These are phyloP conservation scores for Diabrotica virgifera DNA, from an alignment of 1,140 invertebrate genomes.

Conservation along the genomic window DNA sequence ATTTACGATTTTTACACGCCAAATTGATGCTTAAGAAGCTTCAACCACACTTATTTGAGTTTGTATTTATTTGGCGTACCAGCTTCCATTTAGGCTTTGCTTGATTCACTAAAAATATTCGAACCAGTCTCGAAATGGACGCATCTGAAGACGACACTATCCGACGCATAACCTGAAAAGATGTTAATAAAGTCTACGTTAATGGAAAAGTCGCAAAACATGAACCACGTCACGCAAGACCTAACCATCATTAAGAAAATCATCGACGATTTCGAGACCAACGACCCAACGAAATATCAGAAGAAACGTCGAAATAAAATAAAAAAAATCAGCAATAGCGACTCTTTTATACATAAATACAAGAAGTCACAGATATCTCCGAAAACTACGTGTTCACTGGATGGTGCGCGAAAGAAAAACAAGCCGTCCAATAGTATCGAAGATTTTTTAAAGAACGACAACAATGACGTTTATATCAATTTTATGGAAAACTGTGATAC, in stretches of 20 bases:
- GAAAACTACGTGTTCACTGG: constrained; percentile 24
- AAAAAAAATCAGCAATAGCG: constrained; percentile 28
- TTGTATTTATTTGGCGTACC: too few species aligned
- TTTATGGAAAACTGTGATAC: constrained; percentile 37
- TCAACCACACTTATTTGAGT: too few species aligned
- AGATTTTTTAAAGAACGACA: constrained; percentile 24
- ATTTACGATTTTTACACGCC: too few species aligned
- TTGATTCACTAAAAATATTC: not conserved
- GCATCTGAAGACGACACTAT: not conserved
- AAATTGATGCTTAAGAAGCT: too few species aligned
- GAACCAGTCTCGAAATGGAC: not conserved
- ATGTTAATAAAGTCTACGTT: constrained; percentile 39
- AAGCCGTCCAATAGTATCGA: constrained; percentile 20
- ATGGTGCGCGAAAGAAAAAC: constrained; percentile 5
- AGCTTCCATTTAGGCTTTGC: too few species aligned
- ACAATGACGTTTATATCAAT: constrained; percentile 38
- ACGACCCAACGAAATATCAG: not conserved
- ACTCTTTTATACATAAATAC: constrained; percentile 26
- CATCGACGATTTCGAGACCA: constrained; percentile 39
- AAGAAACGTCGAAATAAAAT: constrained; percentile 26
- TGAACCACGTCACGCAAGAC: constrained; percentile 32
- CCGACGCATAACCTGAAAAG: constrained; percentile 14
- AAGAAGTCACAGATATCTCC: constrained; percentile 36
- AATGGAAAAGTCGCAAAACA: constrained; percentile 32
- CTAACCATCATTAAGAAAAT: constrained; percentile 42